phyloP scores from a whole-genome alignment of 2,113 vertebrate species.

The Corythoichthys intestinalis region DNA sequence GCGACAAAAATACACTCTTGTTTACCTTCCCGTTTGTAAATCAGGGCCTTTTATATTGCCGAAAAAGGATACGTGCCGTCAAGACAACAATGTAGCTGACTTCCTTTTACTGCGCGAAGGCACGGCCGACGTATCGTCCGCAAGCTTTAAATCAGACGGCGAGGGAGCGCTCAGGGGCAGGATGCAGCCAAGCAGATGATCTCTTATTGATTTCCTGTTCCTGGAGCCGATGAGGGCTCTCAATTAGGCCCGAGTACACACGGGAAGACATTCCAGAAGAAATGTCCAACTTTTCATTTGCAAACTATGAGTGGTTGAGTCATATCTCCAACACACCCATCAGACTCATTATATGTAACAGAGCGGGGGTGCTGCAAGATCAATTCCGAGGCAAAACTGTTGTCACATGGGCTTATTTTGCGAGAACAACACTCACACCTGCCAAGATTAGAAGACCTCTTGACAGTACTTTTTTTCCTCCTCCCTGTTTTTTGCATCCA shows the following conservation, averaged over 20 bases:
- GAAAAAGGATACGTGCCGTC: slow-evolving; percentile 30
- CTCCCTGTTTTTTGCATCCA: slow-evolving; percentile 13
- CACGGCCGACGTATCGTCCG: slow-evolving; percentile 10
- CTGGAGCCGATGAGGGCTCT: slow-evolving; percentile 41
- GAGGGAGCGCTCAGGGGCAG: slow-evolving; percentile 11
- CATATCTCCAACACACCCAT: slow-evolving; percentile 4
- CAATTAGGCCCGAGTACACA: slow-evolving; percentile 40
- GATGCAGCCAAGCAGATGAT: slow-evolving; percentile 57
- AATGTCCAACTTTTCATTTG: background rate
- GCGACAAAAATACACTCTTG: slow-evolving; percentile 11
- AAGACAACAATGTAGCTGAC: slow-evolving; percentile 36
- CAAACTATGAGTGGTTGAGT: background rate
- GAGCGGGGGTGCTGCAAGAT: slow-evolving; percentile 19
- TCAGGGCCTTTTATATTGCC: background rate
- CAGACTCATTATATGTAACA: background rate
- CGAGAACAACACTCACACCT: slow-evolving; percentile 45
- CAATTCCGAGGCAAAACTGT: slow-evolving; percentile 63
- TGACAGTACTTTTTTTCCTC: slow-evolving; percentile 26
- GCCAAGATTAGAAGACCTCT: slow-evolving; percentile 47
- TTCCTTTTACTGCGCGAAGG: slow-evolving; percentile 54
- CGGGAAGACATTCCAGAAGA: slow-evolving; percentile 6
- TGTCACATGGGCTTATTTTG: slow-evolving; percentile 53
- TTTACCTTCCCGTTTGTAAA: slow-evolving; percentile 30
- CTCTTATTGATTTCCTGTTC: slow-evolving; percentile 70
- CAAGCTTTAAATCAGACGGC: slow-evolving; percentile 26